Conservation (phyloP, 1,140 invertebrate species). For the Tetraneura akinire region DNA sequence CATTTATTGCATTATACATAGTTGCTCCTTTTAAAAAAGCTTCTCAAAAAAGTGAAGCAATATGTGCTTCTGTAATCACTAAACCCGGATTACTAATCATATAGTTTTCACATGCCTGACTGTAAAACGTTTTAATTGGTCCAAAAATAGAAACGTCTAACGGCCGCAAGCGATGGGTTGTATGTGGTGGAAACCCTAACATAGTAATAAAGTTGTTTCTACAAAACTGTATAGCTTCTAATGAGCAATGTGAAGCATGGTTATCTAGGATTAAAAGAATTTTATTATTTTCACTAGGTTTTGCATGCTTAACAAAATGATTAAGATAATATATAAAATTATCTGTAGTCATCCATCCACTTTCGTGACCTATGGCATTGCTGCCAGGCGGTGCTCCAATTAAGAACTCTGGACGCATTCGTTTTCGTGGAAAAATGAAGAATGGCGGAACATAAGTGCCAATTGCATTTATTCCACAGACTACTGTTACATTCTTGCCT, state of each 20-base stretch:
- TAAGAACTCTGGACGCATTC: not conserved
- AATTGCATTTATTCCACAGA: not conserved
- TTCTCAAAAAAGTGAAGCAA: not conserved
- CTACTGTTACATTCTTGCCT: not conserved
- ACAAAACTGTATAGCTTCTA: slow-evolving; percentile 53
- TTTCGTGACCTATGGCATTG: not conserved
- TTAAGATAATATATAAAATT: not conserved
- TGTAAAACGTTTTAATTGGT: slow-evolving; percentile 54
- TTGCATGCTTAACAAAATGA: not conserved
- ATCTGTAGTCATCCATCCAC: not conserved
- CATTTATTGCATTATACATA: not conserved
- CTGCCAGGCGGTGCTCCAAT: not conserved
- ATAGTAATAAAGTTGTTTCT: slow-evolving; percentile 58
- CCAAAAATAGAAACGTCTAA: slow-evolving; percentile 58
- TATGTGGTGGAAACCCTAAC: slow-evolving; percentile 58
- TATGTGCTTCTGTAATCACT: not conserved
- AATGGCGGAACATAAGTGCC: not conserved
- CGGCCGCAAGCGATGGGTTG: slow-evolving; percentile 58
- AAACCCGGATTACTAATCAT: not conserved
- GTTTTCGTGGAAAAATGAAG: not conserved
- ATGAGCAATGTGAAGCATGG: not conserved
- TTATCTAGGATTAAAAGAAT: not conserved
- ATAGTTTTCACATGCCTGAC: not conserved
- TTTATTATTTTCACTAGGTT: not conserved
- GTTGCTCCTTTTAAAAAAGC: not conserved